Conservation (phyloP, 2,888 invertebrate genomes). For the Ormyrus rosae region DNA sequence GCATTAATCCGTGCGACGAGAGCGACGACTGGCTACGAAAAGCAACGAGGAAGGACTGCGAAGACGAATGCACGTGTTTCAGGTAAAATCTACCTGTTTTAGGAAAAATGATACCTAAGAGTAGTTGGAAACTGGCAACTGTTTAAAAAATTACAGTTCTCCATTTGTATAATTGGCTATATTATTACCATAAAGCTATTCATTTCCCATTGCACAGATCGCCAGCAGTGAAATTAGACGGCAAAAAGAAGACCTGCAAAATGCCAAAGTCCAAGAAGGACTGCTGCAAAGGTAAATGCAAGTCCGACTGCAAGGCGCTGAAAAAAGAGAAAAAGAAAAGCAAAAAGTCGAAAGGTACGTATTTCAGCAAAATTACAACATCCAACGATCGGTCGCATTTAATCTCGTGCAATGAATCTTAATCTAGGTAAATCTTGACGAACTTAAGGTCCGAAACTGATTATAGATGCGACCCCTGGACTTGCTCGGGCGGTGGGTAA, state of each 20-base stretch:
- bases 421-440: background rate
- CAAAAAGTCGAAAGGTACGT: background rate
- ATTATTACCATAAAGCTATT: no score
- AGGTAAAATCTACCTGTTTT: no score
- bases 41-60: background rate
- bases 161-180: no score
- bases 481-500: background rate
- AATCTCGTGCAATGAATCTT: background rate
- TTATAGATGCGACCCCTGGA: background rate
- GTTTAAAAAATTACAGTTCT: no score
- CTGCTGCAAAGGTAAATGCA: no score
- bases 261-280: no score
- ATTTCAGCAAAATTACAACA: background rate
- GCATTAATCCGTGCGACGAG: constrained; percentile 14
- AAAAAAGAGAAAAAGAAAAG: background rate
- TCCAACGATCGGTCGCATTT: background rate
- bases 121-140: no score
- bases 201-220: no score
- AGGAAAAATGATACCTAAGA: no score
- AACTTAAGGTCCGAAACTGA: background rate
- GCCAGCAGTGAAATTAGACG: no score
- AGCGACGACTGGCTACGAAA: constrained; percentile 21
- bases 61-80: no score
- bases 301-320: background rate
- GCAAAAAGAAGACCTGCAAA: no score